A percentile compares a stretch with the other conserved stretches of the same genome.
Evolutionary conservation across 2,113 vertebrate species (phyloP).

Genomic region (Eubucco bourcierii): DNA sequence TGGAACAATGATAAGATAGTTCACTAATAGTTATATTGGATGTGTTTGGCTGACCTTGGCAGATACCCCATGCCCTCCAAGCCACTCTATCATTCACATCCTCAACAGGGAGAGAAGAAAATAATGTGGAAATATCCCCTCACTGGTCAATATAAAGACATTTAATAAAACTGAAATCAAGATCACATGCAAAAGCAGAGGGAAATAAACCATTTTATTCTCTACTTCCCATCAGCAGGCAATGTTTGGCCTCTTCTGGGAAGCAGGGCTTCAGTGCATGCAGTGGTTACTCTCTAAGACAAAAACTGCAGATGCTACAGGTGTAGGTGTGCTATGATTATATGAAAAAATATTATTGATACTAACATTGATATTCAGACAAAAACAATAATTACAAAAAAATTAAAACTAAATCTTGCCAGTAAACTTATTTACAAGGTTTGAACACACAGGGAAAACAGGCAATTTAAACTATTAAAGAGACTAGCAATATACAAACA

Average conservation of each 20-base stretch:
- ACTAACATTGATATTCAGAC: no score
- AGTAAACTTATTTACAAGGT: no score
- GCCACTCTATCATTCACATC: background rate
- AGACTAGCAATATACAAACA: no score
- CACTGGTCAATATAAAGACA: background rate
- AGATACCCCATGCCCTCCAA: background rate
- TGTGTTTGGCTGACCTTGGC: background rate
- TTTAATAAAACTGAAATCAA: background rate
- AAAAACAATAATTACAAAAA: no score
- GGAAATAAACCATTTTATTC: background rate
- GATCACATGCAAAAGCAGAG: background rate
- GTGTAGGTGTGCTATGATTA: no score
- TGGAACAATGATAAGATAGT: background rate
- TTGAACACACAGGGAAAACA: no score
- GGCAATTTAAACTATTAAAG: no score
- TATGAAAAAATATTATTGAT: no score
- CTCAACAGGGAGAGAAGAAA: background rate
- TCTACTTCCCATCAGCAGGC: background rate
- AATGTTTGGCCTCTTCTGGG: background rate
- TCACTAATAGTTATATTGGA: background rate
- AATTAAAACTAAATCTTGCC: no score
- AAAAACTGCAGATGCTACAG: no score
- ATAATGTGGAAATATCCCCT: background rate
- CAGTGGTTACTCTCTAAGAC: background rate
- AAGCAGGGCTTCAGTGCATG: no score